phyloP scores from a whole-genome alignment of 1,140 invertebrate species.

The Microplitis demolitor region DNA sequence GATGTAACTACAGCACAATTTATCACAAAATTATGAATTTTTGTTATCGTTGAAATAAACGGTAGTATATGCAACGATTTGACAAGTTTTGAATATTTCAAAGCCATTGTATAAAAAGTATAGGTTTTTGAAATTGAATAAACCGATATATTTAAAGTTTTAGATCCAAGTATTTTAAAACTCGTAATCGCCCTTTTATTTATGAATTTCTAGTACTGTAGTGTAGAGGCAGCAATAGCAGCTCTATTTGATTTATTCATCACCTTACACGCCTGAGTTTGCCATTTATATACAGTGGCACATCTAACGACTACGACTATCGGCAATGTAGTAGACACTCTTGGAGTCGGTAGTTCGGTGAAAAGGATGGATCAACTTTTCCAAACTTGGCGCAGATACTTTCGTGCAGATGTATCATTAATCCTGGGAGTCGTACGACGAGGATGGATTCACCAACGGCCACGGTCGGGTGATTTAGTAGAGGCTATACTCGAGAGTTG shows the following conservation, averaged over 20 bases:
- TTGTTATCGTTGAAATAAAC: no score
- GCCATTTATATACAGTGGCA: constrained; percentile 30
- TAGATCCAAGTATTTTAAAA: no score
- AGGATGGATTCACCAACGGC: constrained; percentile 5
- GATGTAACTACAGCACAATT: no score
- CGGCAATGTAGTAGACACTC: neutral
- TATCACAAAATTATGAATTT: no score
- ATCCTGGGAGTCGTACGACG: constrained; percentile 28
- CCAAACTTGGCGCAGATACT: constrained; percentile 30
- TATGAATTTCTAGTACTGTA: no score
- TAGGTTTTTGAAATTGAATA: no score
- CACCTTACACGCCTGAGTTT: constrained; percentile 32
- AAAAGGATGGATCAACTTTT: constrained; percentile 37
- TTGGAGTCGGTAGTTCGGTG: neutral
- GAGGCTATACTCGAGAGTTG: neutral
- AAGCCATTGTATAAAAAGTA: no score
- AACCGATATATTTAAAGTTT: no score
- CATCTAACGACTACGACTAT: constrained; percentile 2
- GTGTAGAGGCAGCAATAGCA: neutral
- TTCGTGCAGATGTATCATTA: constrained; percentile 41
- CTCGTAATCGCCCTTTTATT: no score
- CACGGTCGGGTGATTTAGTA: constrained; percentile 13
- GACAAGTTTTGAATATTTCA: no score
- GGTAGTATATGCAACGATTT: no score
- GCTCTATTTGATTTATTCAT: constrained; percentile 36